Percentiles rank a stretch among this genome's conserved stretches.
phyloP scores from a whole-genome alignment of 64 coral and sea anemone genomes.

The Acropora tenuis region DNA sequence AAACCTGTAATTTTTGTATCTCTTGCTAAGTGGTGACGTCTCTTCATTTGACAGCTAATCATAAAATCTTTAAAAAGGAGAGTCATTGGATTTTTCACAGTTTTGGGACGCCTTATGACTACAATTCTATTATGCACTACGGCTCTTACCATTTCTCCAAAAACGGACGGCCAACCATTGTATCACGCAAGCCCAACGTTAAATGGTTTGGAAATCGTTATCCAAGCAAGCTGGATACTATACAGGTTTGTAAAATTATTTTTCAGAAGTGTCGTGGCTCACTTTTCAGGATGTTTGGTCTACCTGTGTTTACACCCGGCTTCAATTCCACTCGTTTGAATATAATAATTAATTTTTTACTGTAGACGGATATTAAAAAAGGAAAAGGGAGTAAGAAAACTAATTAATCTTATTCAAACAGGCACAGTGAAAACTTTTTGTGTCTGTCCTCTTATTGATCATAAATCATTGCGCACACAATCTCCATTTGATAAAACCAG shows the following conservation, averaged over 20 bases:
- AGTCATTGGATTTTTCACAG: constrained; percentile 1
- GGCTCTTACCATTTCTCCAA: constrained; percentile 17
- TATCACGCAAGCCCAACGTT: constrained; percentile 9
- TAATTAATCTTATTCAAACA: too few species aligned
- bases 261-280: too few species aligned
- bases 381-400: too few species aligned
- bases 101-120: constrained; percentile 22
- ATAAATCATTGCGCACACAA: too few species aligned
- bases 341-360: too few species aligned
- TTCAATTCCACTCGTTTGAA: too few species aligned
- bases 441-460: too few species aligned
- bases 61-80: background rate
- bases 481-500: too few species aligned
- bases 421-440: too few species aligned
- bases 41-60: constrained; percentile 1
- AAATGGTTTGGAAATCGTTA: constrained; percentile 2
- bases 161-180: constrained; percentile 15
- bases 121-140: constrained; percentile 32
- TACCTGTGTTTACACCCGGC: too few species aligned
- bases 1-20: background rate
- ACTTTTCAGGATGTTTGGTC: too few species aligned
- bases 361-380: too few species aligned
- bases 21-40: background rate
- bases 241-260: background rate
- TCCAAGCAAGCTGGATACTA: constrained; percentile 8